phyloP scores from a whole-genome alignment of 2,888 invertebrate genomes.

The Calameuta idolon region DNA sequence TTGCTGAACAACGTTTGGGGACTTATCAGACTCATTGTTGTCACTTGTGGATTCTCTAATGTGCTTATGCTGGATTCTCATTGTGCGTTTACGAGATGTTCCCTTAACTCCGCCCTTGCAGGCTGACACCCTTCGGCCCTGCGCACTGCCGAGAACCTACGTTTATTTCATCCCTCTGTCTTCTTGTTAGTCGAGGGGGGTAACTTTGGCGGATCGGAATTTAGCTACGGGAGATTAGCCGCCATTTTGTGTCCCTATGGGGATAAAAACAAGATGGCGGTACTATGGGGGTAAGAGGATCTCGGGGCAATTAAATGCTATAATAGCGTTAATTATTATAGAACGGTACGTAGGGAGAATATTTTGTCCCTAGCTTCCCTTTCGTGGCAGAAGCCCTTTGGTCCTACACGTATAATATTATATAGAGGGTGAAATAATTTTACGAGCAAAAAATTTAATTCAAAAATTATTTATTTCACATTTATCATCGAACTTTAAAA shows the following conservation, averaged over 20 bases:
- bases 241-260: conserved; percentile 32
- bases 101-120: conserved; percentile 8
- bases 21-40: conserved; percentile 25
- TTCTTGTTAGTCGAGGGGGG: neutral
- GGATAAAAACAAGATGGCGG: conserved; percentile 53
- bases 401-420: neutral
- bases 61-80: conserved; percentile 2
- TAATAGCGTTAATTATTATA: conserved; percentile 57
- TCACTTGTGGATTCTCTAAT: neutral
- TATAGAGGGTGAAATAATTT: neutral
- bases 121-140: conserved; percentile 1
- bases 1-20: conserved; percentile 21
- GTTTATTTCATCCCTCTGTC: neutral
- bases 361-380: conserved; percentile 37
- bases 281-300: conserved; percentile 32
- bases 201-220: conserved; percentile 24
- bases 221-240: conserved; percentile 26
- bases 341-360: conserved; percentile 37
- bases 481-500: neutral
- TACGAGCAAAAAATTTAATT: neutral
- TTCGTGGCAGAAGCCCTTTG: neutral
- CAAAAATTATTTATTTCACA: neutral
- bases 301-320: conserved; percentile 56
- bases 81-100: neutral
- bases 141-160: conserved; percentile 2